A percentile compares a stretch with the other conserved stretches of the same genome.
Conservation (phyloP, 1,140 invertebrate species). For the Diabrotica virgifera region DNA sequence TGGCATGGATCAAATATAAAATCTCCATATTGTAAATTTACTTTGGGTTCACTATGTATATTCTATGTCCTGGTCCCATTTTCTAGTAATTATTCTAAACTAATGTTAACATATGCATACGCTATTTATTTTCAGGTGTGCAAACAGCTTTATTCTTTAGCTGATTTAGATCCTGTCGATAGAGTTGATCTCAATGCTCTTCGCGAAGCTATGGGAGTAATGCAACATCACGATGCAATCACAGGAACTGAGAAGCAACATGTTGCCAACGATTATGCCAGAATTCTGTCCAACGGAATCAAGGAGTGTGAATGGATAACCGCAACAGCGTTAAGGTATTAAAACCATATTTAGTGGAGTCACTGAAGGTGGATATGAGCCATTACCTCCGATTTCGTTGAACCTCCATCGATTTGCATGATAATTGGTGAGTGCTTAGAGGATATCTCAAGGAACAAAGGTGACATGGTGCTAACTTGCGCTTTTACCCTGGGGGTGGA, state of each 20-base stretch:
- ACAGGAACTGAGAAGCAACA: constrained; percentile 91
- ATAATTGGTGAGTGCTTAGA: too few relatives aligned
- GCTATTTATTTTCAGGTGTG: constrained; percentile 43
- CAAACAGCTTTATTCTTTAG: constrained; percentile 54
- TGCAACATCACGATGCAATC: constrained; percentile 90
- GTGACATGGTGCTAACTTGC: too few relatives aligned
- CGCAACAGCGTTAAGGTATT: constrained; percentile 41
- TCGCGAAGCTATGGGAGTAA: constrained; percentile 66
- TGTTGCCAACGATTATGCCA: constrained; percentile 83
- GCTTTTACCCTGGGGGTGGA: too few relatives aligned
- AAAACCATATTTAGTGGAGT: not conserved
- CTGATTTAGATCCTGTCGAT: constrained; percentile 44
- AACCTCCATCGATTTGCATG: too few relatives aligned
- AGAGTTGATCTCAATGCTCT: constrained; percentile 46
- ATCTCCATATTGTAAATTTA: too few relatives aligned
- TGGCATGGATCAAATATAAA: too few relatives aligned
- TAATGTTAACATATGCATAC: not conserved
- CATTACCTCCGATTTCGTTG: too few relatives aligned
- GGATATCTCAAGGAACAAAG: too few relatives aligned
- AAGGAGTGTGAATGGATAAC: constrained; percentile 53
- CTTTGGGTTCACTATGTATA: too few relatives aligned
- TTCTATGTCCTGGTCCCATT: too few relatives aligned
- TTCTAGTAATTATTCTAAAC: not conserved
- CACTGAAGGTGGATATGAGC: too few relatives aligned
- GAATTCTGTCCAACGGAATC: constrained; percentile 61